Base-by-base conservation (phyloP, 2,888 invertebrate species). In the Gibbula magus region DNA sequence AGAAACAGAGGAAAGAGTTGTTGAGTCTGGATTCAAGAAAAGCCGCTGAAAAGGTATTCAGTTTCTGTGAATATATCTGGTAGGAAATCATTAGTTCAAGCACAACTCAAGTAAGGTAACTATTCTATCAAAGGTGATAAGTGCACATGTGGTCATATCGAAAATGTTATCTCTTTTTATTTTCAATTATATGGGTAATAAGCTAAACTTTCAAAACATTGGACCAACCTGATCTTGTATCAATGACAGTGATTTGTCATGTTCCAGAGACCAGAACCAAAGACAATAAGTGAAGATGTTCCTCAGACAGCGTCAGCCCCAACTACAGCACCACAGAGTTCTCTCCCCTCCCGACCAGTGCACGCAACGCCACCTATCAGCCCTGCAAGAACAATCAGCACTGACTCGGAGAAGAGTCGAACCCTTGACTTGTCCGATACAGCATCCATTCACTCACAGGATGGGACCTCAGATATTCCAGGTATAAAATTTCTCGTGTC, bases 1-100 rank as follows among this genome's bases (percentile, higher is more conserved):
- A 83, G 25, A 83, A 83, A 75, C 87, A 87, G 53, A 83, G 89
- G 61, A 86, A 85, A 61, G 86, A 87, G 66, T 80, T 87, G 8
- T 77, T 88, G 8, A 86, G 87, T 22, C 79, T 35, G 8, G 54
- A 67, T 56, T 16, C 25, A 39, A 78, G 74, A 54, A 20, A 53
- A 45, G 2, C 56, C 3, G 32, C n/a, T 29, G 77, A 78, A 51
- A 66, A 52, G 25, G 54, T 53, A 67, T 29, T 66, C 22, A 75
- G n/a, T n/a, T 75, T 52, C 8, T 18, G 13, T 35, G 32, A 32
- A 73, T 2, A 7, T 39, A 20, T n/a, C 1, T 7, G 13, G 13
- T 1, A 45, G 35, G 10, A 13, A 45, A 45, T 45, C 45, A 45
- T 45, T 7, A 45, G 45, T 45, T 35, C 3, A 35, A 35, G 4